Evolutionary conservation across 2,888 invertebrate species (phyloP).

Genomic region (Lasioglossum pauxillum): DNA sequence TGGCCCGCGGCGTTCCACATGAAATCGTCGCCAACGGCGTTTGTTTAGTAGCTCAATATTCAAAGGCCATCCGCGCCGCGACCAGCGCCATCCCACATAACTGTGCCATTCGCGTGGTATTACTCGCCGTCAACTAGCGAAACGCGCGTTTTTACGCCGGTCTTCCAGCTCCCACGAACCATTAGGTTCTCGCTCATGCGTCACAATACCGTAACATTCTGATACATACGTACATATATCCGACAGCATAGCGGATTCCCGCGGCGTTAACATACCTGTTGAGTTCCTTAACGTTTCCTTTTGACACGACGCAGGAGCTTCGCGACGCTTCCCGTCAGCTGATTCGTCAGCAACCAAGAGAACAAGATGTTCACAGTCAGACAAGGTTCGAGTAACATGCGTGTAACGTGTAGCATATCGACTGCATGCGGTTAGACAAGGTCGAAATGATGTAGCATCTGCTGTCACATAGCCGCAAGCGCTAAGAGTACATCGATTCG

Average conservation of each 20-base stretch:
- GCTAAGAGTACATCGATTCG: conserved; percentile 10
- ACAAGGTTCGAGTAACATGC: neutral
- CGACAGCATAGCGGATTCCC: neutral
- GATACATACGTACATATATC: neutral
- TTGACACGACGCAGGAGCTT: neutral
- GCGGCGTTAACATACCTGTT: neutral
- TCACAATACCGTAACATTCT: neutral
- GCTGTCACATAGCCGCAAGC: neutral
- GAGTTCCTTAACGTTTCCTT: neutral
- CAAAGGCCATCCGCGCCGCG: conserved; percentile 41
- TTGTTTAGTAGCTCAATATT: conserved; percentile 58
- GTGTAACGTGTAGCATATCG: neutral
- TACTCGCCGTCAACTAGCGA: neutral
- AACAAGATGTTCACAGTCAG: neutral
- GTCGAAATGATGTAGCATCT: conserved; percentile 9
- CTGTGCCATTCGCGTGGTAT: conserved; percentile 17
- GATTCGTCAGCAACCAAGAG: neutral
- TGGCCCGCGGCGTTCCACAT: conserved; percentile 22
- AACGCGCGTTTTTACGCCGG: neutral
- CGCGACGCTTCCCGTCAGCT: neutral
- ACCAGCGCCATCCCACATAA: conserved; percentile 18
- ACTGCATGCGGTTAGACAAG: neutral
- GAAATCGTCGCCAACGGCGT: conserved; percentile 52
- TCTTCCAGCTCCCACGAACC: neutral
- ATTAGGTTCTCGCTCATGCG: neutral